A percentile compares a stretch with the other conserved stretches of the same genome.
phyloP scores from a whole-genome alignment of 2,888 invertebrate genomes.

The Lapara coniferarum region DNA sequence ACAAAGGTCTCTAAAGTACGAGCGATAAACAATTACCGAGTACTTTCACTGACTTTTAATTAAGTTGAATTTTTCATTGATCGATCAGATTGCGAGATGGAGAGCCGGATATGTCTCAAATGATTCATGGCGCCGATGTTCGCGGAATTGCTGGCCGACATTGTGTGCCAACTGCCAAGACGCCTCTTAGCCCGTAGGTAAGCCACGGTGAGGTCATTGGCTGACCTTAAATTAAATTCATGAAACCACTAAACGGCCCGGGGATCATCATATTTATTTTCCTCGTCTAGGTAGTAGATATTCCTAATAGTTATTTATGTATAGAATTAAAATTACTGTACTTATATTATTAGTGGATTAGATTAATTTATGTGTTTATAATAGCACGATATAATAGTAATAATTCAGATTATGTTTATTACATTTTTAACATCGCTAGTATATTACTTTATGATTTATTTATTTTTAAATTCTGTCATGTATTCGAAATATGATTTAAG shows the following conservation, averaged over 20 bases:
- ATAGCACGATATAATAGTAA: not conserved
- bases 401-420: not conserved
- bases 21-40: conserved; percentile 5
- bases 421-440: not conserved
- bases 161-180: conserved; percentile 42
- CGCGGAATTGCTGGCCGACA: conserved; percentile 52
- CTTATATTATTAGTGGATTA: not conserved
- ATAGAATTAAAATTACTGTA: not conserved
- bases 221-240: conserved; percentile 57
- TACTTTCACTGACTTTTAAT: conserved; percentile 34
- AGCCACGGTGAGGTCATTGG: conserved; percentile 63
- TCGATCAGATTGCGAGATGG: conserved; percentile 56
- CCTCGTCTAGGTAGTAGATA: conserved; percentile 6
- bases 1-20: not conserved
- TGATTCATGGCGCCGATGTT: conserved; percentile 65
- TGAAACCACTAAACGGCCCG: conserved; percentile 36
- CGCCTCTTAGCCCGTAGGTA: conserved; percentile 44
- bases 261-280: conserved; percentile 25
- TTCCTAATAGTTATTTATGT: conserved; percentile 25
- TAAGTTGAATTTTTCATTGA: conserved; percentile 36
- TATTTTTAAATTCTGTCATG: no score
- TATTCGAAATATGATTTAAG: no score
- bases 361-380: conserved; percentile 3
- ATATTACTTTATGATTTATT: no score
- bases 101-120: conserved; percentile 53